These are phyloP conservation scores for Heliconius melpomene DNA, from an alignment of 1,140 invertebrate species.

Conservation along the genomic window DNA sequence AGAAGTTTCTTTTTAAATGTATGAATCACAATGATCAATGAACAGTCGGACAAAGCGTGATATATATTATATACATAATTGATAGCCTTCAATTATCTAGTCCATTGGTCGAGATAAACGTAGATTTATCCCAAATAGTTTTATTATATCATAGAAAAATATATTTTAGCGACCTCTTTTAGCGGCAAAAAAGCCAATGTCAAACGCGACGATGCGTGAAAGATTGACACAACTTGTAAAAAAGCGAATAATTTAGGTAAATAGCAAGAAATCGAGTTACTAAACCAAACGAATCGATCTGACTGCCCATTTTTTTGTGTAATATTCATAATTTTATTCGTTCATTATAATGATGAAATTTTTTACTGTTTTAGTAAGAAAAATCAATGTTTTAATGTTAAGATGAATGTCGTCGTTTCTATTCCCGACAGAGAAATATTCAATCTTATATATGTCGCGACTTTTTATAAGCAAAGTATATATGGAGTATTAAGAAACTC, in stretches of 20 bases:
- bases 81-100: conserved; percentile 43
- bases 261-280: conserved; percentile 76
- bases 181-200: conserved; percentile 72
- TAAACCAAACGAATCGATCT: conserved; percentile 55
- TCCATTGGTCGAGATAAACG: conserved; percentile 43
- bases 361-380: neutral
- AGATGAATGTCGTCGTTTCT: no score
- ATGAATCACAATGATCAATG: conserved; percentile 7
- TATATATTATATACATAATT: conserved; percentile 19
- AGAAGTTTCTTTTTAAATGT: neutral
- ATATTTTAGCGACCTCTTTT: conserved; percentile 58
- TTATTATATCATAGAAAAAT: conserved; percentile 59
- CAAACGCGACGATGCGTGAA: conserved; percentile 70
- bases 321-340: conserved; percentile 50
- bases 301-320: conserved; percentile 52
- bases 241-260: conserved; percentile 75
- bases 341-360: neutral
- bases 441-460: no score
- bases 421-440: no score
- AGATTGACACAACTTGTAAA: conserved; percentile 70
- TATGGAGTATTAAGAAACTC: no score
- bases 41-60: conserved; percentile 10
- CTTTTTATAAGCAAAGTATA: no score
- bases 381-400: no score
- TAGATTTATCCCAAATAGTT: conserved; percentile 37